phyloP scores from a whole-genome alignment of 2,113 vertebrate genomes.

The Phoenicopterus ruber region DNA sequence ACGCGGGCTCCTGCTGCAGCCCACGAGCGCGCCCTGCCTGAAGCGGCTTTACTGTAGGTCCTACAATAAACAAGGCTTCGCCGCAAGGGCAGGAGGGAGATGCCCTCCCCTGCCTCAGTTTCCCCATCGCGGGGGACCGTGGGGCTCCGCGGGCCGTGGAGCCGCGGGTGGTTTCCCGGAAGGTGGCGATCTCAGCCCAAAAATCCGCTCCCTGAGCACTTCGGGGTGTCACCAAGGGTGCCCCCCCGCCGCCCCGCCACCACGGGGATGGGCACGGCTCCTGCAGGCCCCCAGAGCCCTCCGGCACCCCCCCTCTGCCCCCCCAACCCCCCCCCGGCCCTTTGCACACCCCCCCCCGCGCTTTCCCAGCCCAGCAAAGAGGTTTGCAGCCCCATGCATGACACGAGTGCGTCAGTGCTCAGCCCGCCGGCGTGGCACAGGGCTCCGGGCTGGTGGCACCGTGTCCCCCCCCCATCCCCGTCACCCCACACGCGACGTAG shows the following conservation, averaged over 20 bases:
- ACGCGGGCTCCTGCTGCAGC: neutral
- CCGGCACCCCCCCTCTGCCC: neutral
- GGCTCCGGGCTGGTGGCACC: neutral
- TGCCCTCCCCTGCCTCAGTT: neutral
- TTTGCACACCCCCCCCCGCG: neutral
- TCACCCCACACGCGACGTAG: neutral
- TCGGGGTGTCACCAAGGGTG: neutral
- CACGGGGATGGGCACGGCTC: neutral
- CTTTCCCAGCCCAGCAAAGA: neutral
- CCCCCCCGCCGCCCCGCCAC: neutral
- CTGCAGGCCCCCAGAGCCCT: too few relatives aligned
- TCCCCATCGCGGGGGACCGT: neutral
- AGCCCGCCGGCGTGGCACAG: accelerated
- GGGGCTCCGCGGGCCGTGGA: neutral
- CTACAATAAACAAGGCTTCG: neutral
- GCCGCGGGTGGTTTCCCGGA: neutral
- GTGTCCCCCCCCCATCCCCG: neutral
- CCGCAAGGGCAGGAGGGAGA: neutral
- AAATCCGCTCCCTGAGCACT: neutral
- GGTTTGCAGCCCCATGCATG: neutral
- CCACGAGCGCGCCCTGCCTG: neutral
- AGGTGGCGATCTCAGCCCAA: neutral
- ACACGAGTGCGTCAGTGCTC: neutral
- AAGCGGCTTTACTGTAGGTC: neutral
- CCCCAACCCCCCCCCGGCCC: too few relatives aligned